phyloP scores from a whole-genome alignment of 2,113 vertebrate genomes.

The Oncorhynchus tshawytscha region DNA sequence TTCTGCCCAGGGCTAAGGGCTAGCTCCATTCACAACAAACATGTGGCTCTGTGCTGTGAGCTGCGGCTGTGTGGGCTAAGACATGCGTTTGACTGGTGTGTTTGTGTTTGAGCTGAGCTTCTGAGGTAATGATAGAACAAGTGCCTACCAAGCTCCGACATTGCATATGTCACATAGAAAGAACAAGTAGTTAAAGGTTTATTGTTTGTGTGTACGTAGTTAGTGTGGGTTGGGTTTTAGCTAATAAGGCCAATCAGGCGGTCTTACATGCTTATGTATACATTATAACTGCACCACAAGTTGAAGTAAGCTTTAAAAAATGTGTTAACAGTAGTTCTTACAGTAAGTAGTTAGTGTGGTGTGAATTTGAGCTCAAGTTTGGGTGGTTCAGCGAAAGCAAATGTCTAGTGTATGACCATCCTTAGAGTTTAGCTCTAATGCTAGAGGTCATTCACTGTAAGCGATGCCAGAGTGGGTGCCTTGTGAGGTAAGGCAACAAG shows the following conservation, averaged over 20 bases:
- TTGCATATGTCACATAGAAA: background rate
- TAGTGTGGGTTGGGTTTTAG: no score
- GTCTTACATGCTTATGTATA: no score
- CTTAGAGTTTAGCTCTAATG: background rate
- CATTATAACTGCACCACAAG: no score
- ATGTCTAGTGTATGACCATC: background rate
- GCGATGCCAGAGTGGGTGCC: background rate
- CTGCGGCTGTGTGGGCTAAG: constrained; percentile 3
- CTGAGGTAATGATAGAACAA: constrained; percentile 17
- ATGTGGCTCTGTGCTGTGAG: constrained; percentile 15
- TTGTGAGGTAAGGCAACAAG: background rate
- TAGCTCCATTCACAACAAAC: constrained; percentile 60
- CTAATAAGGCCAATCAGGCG: no score
- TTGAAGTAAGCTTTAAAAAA: no score
- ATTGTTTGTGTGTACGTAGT: no score
- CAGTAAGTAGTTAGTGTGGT: background rate
- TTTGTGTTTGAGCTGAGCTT: constrained; percentile 19
- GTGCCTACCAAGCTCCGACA: background rate
- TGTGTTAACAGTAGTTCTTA: background rate
- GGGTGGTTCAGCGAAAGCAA: background rate
- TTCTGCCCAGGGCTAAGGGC: constrained; percentile 28
- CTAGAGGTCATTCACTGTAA: background rate
- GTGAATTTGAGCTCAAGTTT: background rate
- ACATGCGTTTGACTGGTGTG: constrained; percentile 2
- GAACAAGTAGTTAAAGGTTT: no score